Conservation (phyloP, 2,113 vertebrate species). For the Saccopteryx leptura region DNA sequence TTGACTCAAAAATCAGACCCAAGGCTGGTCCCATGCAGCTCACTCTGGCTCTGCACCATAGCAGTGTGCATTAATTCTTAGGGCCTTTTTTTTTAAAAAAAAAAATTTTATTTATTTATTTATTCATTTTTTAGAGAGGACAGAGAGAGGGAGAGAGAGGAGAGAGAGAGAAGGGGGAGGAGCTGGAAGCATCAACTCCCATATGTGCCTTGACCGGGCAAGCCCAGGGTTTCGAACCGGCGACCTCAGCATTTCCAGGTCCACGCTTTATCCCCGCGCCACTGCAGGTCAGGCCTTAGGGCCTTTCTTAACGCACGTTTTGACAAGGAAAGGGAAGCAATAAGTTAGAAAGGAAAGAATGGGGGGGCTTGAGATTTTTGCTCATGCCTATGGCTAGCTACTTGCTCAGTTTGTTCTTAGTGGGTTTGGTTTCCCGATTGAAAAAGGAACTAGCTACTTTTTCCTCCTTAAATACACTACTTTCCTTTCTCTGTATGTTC, state of each 20-base stretch:
- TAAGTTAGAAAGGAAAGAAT: background rate
- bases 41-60: background rate
- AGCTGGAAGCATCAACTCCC: no score
- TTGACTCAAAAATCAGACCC: conserved; percentile 3
- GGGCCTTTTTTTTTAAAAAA: background rate
- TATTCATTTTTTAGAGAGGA: no score
- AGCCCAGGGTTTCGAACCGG: no score
- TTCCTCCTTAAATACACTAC: conserved; percentile 48
- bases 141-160: no score
- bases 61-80: background rate
- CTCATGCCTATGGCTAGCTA: background rate
- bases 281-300: background rate
- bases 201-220: no score
- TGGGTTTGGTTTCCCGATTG: background rate
- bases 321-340: conserved; percentile 24
- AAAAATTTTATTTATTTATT: no score
- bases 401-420: conserved; percentile 41
- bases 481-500: background rate
- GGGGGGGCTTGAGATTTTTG: background rate
- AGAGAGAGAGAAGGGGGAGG: no score
- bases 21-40: background rate
- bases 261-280: no score
- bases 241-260: no score
- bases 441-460: background rate
- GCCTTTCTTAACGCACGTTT: background rate